Conservation (phyloP, 2,888 invertebrate species). For the Dione vanillae region DNA sequence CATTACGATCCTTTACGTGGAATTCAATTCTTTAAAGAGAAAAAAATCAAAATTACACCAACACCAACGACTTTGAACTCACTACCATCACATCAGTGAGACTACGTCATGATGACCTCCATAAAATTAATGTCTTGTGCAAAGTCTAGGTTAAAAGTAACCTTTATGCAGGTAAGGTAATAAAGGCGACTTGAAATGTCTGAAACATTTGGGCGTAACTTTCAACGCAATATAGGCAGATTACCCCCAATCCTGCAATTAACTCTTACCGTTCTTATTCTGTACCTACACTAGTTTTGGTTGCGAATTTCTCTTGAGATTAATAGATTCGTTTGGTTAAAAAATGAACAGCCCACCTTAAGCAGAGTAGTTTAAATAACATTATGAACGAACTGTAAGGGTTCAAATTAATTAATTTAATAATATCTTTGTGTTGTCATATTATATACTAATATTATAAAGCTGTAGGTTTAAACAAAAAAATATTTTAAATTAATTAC, state of each 20-base stretch:
- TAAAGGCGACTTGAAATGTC: slow-evolving; percentile 40
- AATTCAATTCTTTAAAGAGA: too few relatives aligned
- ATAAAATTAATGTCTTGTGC: too few relatives aligned
- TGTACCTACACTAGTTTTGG: slow-evolving; percentile 42
- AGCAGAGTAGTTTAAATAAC: neutral
- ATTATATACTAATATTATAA: too few relatives aligned
- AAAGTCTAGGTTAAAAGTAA: neutral
- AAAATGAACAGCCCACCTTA: neutral
- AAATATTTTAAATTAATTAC: too few relatives aligned
- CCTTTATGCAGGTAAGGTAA: slow-evolving; percentile 13
- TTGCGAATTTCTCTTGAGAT: slow-evolving; percentile 11
- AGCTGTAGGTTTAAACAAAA: too few relatives aligned
- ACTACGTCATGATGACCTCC: too few relatives aligned
- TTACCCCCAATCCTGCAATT: slow-evolving; percentile 56
- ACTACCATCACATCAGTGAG: too few relatives aligned
- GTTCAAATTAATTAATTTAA: too few relatives aligned
- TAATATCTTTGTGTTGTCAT: too few relatives aligned
- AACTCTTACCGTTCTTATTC: slow-evolving; percentile 52
- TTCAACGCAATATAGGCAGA: slow-evolving; percentile 45
- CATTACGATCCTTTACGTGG: too few relatives aligned
- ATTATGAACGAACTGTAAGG: neutral
- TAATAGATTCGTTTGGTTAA: neutral
- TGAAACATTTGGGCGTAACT: slow-evolving; percentile 40
- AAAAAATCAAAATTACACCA: too few relatives aligned
- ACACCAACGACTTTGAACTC: too few relatives aligned